Evolutionary conservation across 2,888 invertebrate species (phyloP).

Genomic region (Caenorhabditis sp.): DNA sequence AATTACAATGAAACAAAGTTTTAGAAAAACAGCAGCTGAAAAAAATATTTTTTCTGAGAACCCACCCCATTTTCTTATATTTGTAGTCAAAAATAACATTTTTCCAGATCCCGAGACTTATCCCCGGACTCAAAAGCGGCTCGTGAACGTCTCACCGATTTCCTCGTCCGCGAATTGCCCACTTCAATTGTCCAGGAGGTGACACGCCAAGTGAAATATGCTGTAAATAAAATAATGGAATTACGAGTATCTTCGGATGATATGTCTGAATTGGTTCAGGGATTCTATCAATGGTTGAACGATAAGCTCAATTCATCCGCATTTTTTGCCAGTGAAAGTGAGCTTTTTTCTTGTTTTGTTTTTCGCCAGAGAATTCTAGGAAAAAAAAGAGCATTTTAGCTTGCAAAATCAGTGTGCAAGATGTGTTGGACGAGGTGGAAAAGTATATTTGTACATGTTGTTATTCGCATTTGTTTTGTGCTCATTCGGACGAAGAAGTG

Average conservation of each 20-base stretch:
- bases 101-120: constrained; percentile 42
- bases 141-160: constrained; percentile 72
- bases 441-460: constrained; percentile 89
- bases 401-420: constrained; percentile 80
- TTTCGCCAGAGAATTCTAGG: too few species aligned
- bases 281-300: constrained; percentile 84
- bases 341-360: constrained; percentile 10
- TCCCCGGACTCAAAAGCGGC: constrained; percentile 65
- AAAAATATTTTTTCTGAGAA: not conserved
- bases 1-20: too few species aligned
- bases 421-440: constrained; percentile 89
- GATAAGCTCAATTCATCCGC: constrained; percentile 78
- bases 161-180: constrained; percentile 70
- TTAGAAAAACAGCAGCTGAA: too few species aligned
- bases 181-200: constrained; percentile 74
- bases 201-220: constrained; percentile 77
- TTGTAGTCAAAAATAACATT: not conserved
- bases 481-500: constrained; percentile 82
- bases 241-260: constrained; percentile 78
- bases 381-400: constrained; percentile 68
- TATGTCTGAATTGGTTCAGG: constrained; percentile 87
- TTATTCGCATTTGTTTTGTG: constrained; percentile 82
- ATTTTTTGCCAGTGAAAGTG: constrained; percentile 71
- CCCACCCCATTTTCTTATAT: not conserved
- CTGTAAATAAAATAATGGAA: constrained; percentile 72